phyloP scores from a whole-genome alignment of 1,140 invertebrate species.

The Leptinotarsa lineolata region DNA sequence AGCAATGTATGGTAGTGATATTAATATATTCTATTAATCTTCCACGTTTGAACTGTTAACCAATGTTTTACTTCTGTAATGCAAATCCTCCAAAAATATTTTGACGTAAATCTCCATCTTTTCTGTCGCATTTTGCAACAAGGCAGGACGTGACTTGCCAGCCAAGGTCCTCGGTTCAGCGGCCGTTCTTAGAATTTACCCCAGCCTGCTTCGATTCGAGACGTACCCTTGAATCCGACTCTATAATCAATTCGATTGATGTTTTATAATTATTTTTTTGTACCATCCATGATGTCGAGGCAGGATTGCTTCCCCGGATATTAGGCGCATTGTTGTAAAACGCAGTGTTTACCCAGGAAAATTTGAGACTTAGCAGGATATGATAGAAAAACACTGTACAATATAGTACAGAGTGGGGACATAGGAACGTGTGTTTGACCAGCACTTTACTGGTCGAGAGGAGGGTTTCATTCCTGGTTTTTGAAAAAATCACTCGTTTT shows the following conservation, averaged over 20 bases:
- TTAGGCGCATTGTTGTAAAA: neutral
- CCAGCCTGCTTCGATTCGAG: neutral
- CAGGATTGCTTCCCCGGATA: neutral
- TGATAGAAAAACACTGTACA: too few species aligned
- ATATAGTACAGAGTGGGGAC: too few species aligned
- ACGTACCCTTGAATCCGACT: slow-evolving; percentile 2
- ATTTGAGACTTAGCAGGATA: too few species aligned
- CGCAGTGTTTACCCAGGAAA: neutral
- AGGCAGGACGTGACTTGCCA: neutral
- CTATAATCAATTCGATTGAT: slow-evolving; percentile 6
- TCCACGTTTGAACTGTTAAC: too few species aligned
- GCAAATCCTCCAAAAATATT: too few species aligned
- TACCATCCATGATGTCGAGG: neutral
- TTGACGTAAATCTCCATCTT: neutral
- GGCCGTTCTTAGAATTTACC: neutral
- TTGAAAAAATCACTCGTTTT: too few species aligned
- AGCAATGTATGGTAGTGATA: too few species aligned
- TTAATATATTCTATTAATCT: too few species aligned
- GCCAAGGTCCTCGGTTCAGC: slow-evolving; percentile 1
- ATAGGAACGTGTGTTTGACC: too few species aligned
- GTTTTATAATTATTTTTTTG: slow-evolving; percentile 1
- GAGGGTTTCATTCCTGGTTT: too few species aligned
- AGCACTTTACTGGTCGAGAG: too few species aligned
- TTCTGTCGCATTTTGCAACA: neutral
- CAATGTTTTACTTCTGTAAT: too few species aligned